These are phyloP conservation scores for Stratiomys singularior DNA, from an alignment of 2,888 invertebrate species.

Conservation along the genomic window DNA sequence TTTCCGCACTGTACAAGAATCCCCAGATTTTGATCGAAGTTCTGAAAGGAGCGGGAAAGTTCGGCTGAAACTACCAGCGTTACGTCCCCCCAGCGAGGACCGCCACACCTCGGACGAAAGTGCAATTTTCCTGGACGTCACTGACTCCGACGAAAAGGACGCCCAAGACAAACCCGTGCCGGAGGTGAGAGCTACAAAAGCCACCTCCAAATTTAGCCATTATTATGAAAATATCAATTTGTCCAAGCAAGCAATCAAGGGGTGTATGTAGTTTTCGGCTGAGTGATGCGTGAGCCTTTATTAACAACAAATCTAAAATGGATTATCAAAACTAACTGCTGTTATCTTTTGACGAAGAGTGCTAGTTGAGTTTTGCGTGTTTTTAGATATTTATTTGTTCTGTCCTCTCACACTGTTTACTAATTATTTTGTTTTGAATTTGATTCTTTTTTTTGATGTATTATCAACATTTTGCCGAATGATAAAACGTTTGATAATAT, in stretches of 20 bases:
- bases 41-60: conserved; percentile 24
- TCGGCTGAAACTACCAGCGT: not conserved
- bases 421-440: conserved; percentile 6
- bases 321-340: conserved; percentile 22
- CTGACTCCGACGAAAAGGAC: conserved; percentile 7
- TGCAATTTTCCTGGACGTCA: not conserved
- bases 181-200: conserved; percentile 55
- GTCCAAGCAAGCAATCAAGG: conserved; percentile 71
- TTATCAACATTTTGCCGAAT: not conserved
- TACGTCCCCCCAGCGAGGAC: not conserved
- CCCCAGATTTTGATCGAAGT: conserved; percentile 38
- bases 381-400: not conserved
- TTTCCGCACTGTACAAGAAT: conserved; percentile 59
- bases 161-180: conserved; percentile 56
- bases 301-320: conserved; percentile 4
- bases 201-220: conserved; percentile 66
- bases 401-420: not conserved
- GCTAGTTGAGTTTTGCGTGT: conserved; percentile 6
- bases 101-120: conserved; percentile 13
- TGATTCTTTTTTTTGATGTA: conserved; percentile 1
- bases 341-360: not conserved
- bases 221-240: conserved; percentile 66
- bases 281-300: not conserved
- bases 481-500: not conserved
- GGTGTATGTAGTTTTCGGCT: conserved; percentile 64